These are phyloP conservation scores for Diabrotica balteata DNA, from an alignment of 2,888 invertebrate species.

Conservation along the genomic window DNA sequence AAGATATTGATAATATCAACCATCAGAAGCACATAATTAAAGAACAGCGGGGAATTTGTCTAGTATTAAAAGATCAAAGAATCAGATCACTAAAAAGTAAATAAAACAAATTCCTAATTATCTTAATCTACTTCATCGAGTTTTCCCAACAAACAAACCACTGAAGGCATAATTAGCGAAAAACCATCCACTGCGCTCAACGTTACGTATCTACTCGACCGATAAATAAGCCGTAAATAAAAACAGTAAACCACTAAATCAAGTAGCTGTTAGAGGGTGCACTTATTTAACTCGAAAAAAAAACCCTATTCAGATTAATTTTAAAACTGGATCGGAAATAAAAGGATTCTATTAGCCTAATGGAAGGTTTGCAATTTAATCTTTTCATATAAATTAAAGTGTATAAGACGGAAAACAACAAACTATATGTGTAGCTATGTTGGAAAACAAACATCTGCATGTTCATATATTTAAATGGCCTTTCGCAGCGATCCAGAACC, in stretches of 20 bases:
- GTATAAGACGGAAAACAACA: not conserved
- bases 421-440: not conserved
- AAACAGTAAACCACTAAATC: not conserved
- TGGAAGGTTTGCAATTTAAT: constrained; percentile 7
- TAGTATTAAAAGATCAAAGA: too few relatives aligned
- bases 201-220: too few relatives aligned
- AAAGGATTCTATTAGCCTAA: constrained; percentile 11
- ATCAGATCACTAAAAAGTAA: too few relatives aligned
- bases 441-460: not conserved
- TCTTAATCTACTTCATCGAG: too few relatives aligned
- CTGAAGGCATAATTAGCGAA: too few relatives aligned
- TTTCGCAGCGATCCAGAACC: not conserved
- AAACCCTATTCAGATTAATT: not conserved
- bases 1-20: too few relatives aligned
- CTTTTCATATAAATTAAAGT: constrained; percentile 6
- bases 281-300: not conserved
- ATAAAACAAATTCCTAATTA: too few relatives aligned
- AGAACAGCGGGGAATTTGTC: too few relatives aligned
- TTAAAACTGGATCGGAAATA: constrained; percentile 4
- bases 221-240: too few relatives aligned
- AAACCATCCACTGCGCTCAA: too few relatives aligned
- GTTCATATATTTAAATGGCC: not conserved
- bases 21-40: too few relatives aligned
- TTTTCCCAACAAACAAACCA: too few relatives aligned
- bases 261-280: constrained; percentile 4